Evolutionary conservation across 2,888 invertebrate genomes (phyloP).

Genomic region (Erynnis tages): DNA sequence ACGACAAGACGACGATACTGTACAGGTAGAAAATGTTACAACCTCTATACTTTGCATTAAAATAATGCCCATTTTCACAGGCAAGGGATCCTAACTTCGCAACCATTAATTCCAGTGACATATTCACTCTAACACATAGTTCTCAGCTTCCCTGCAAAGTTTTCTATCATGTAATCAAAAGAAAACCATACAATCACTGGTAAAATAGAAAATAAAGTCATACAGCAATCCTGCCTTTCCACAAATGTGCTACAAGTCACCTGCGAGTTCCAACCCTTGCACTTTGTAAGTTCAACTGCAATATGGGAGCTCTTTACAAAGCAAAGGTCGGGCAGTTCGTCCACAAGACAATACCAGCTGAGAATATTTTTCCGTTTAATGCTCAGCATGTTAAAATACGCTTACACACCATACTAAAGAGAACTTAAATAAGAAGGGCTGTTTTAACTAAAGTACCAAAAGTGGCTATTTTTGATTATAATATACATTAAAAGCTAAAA

Average conservation of each 20-base stretch:
- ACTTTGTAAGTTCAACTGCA: constrained; percentile 61
- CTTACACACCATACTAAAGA: constrained; percentile 60
- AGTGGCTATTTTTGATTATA: constrained; percentile 61
- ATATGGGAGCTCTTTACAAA: constrained; percentile 69
- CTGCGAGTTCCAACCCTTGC: constrained; percentile 69
- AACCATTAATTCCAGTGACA: constrained; percentile 74
- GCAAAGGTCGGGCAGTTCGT: constrained; percentile 78
- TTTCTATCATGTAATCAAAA: constrained; percentile 73
- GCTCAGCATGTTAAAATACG: constrained; percentile 74
- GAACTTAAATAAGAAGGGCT: constrained; percentile 46
- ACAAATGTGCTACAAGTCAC: constrained; percentile 41
- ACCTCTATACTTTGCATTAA: constrained; percentile 96
- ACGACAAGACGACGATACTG: constrained; percentile 68
- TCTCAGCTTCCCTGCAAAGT: constrained; percentile 81
- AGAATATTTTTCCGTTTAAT: constrained; percentile 80
- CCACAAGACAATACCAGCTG: constrained; percentile 77
- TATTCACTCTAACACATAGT: constrained; percentile 74
- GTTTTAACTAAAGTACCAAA: constrained; percentile 53
- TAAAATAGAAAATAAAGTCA: constrained; percentile 52
- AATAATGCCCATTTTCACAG: constrained; percentile 92
- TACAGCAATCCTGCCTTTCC: constrained; percentile 61
- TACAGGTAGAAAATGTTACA: constrained; percentile 83
- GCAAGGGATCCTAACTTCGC: constrained; percentile 81
- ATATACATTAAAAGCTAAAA: constrained; percentile 77
- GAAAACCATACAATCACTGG: constrained; percentile 71